Base-by-base conservation (phyloP, 2,113 vertebrate species). In the Halcyon malimbica region DNA sequence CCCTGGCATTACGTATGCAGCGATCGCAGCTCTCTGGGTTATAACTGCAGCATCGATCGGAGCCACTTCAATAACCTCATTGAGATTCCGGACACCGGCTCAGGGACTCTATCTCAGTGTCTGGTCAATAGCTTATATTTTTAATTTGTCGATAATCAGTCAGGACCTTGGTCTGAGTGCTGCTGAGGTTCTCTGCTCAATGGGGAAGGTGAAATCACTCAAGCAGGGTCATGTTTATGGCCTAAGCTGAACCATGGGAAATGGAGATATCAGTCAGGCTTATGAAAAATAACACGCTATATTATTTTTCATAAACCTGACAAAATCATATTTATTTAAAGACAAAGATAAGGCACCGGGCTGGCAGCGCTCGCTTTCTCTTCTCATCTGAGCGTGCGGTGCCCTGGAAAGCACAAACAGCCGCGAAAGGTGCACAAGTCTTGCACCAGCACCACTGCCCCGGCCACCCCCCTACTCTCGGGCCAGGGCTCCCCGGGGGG, bases 41-140 rank as follows among this genome's bases (percentile, higher is more conserved):
- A 97, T 98, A 98, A 98, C 99, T 98, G 98, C 98, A 92, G 97
- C 81, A 99, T 99, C 97, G 98, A 99, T 99, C 97, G 20, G 70
- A 69, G 70, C 17, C 10, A 80, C 98, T 98, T 98, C 96, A 96
- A 98, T 98, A 96, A 83, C 96, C 98, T 99, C 98, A 99, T 99
- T 99, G 98, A 98, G 98, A 99, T 99, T 98, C 99, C 87, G 96
- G 97, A 94, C 98, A 96, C 96, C 94, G 82, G 98, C 98, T 98
- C 98, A 87, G 98, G 98, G 98, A 98, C 98, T 98, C 98, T 98
- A 98, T 98, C 97, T 98, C 97, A 67, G 98, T 96, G 97, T 97
- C 97, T 97, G 98, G 87, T 98, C 98, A 98, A 98, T 98, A 98
- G 97, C 98, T 98, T 98, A 98, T 98, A 97, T 98, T 98, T 98